Base-by-base conservation (phyloP, 2,888 invertebrate genomes). In the Tetragonisca angustula region DNA sequence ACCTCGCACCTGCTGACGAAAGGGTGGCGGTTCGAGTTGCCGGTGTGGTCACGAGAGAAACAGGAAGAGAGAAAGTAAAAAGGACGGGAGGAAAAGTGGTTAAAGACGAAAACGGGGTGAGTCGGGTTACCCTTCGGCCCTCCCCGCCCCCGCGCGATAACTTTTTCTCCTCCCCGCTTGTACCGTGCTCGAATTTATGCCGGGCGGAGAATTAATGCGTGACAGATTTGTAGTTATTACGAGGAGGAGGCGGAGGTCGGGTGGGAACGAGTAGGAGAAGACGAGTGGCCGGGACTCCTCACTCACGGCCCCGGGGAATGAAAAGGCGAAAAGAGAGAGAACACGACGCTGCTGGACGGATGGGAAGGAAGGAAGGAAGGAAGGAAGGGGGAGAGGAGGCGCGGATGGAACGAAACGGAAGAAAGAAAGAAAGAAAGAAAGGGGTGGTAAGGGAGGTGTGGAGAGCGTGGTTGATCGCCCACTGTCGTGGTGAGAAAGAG, bases 201-300 rank as follows among this genome's bases (percentile, higher is more conserved):
- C 90, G 92, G 92, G 91, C 93, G 91, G 92, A 93, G 93, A 94
- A 94, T 94, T 94, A 94, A 94, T 94, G 94, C 91, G 93, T 93
- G 94, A 94, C 94, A 94, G 94, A 94, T 94, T 94, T 94, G 94
- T 94, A 93, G 93, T 93, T 94, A 93, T 93, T 93, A 93, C 92
- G 91, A 92, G 91, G 89, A 89, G 88, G 89, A 79, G 84, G 79
- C 85, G 84, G 86, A 77, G 85, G 70, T 76, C 69, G 87, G 89
- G 83, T 87, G 90, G 87, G 90, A 89, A 88, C 43, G 89, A 90
- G 91, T 87, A 89, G 88, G 89, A 91, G 43, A 61, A 91, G 91
- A 92, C 90, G 91, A 92, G 92, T 91, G 92, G 90, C 87, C 91
- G 76, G 79, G 86, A 86, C 87, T 90, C 90, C 87, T 90, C 91